These are phyloP conservation scores for Germaria angustata DNA, from an alignment of 2,888 invertebrate genomes.

Conservation along the genomic window DNA sequence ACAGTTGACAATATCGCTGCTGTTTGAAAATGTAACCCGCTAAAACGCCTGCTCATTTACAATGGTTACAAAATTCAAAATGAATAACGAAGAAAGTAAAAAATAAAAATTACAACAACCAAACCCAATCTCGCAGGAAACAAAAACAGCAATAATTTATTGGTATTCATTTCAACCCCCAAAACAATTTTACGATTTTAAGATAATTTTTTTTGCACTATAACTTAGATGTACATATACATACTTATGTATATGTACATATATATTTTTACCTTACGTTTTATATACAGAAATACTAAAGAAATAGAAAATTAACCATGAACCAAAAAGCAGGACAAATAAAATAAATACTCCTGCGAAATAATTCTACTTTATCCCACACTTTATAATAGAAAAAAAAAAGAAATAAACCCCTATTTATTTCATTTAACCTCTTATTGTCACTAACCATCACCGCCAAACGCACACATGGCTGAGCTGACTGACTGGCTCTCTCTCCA, in stretches of 20 bases:
- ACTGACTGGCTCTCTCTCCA: neutral
- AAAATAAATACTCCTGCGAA: conserved; percentile 13
- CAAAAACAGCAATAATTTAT: conserved; percentile 36
- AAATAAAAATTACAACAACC: conserved; percentile 4
- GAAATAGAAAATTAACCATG: neutral
- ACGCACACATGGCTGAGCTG: neutral
- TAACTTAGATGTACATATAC: neutral
- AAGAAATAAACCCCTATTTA: conserved; percentile 30
- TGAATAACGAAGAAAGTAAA: conserved; percentile 13
- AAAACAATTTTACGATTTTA: conserved; percentile 40
- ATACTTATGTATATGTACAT: neutral
- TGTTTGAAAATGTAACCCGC: neutral
- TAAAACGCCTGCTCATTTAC: conserved; percentile 53
- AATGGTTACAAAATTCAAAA: neutral
- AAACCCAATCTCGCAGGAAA: neutral
- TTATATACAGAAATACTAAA: neutral
- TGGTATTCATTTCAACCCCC: conserved; percentile 51
- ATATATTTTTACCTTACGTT: neutral
- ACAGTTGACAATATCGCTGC: conserved; percentile 2
- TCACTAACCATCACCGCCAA: neutral
- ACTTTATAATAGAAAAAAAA: neutral
- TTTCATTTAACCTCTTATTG: conserved; percentile 9
- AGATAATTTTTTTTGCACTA: conserved; percentile 22
- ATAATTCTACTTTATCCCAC: conserved; percentile 22
- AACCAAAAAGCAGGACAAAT: neutral